Conservation (phyloP, 2,113 vertebrate species). For the Hucho hucho region DNA sequence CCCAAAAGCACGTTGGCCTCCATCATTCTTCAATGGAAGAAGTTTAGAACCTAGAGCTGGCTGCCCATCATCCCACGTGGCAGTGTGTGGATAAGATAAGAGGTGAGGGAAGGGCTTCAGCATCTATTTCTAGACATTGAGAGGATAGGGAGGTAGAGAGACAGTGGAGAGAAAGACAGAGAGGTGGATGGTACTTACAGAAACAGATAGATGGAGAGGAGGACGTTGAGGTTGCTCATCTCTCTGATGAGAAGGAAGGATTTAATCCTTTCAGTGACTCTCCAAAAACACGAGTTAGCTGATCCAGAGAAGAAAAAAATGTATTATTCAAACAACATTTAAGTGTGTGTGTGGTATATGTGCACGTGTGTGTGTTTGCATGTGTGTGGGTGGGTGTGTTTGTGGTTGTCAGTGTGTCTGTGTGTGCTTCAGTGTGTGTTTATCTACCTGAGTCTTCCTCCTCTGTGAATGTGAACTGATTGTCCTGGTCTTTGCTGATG, state of each 20-base stretch:
- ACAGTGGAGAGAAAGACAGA: not conserved
- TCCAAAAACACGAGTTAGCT: slow-evolving; percentile 56
- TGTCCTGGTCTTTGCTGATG: slow-evolving; percentile 9
- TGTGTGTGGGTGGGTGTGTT: not conserved
- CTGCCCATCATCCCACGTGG: too few relatives aligned
- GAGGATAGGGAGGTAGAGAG: not conserved
- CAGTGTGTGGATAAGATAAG: too few relatives aligned
- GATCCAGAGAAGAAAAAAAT: not conserved
- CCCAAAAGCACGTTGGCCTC: too few relatives aligned
- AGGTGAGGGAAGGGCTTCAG: too few relatives aligned
- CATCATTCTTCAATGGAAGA: too few relatives aligned
- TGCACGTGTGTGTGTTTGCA: too few relatives aligned
- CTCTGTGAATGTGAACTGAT: not conserved
- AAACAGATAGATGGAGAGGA: slow-evolving; percentile 73
- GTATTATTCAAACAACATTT: not conserved
- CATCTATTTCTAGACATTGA: not conserved
- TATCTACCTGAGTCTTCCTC: slow-evolving; percentile 15
- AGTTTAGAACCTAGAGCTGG: too few relatives aligned
- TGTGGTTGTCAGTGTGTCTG: not conserved
- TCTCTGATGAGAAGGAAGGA: not conserved
- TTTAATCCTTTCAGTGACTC: not conserved
- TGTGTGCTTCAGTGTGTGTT: not conserved
- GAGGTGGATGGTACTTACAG: slow-evolving; percentile 73
- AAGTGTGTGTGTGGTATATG: too few relatives aligned
- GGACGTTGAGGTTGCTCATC: slow-evolving; percentile 32